These are phyloP conservation scores for Ceryle rudis DNA, from an alignment of 2,797 vertebrate genomes.

Conservation along the genomic window DNA sequence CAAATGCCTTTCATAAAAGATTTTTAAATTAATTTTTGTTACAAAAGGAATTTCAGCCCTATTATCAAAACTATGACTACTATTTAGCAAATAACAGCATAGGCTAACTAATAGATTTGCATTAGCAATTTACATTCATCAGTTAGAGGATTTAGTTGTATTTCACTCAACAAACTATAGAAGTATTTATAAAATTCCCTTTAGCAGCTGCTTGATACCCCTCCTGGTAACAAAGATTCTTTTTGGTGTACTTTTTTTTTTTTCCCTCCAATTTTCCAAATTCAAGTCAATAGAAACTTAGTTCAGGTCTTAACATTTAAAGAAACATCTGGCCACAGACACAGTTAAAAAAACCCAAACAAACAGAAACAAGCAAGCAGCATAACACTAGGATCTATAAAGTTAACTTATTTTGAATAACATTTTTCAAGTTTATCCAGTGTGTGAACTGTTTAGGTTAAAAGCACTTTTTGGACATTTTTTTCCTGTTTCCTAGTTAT, in stretches of 20 bases:
- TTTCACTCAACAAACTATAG: not conserved
- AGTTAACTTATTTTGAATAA: not conserved
- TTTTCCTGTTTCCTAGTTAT: not conserved
- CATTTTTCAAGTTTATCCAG: not conserved
- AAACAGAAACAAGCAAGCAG: not conserved
- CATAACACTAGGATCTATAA: not conserved
- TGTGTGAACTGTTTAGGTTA: not conserved
- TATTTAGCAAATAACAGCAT: not conserved
- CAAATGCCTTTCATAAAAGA: not conserved
- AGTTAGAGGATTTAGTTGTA: not conserved
- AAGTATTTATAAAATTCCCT: fast-evolving
- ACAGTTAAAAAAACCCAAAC: not conserved
- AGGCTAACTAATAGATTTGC: not conserved
- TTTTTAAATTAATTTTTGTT: not conserved
- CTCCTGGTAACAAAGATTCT: not conserved
- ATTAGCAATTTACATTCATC: not conserved
- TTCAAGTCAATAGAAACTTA: not conserved
- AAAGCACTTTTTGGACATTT: not conserved
- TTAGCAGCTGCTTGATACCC: not conserved
- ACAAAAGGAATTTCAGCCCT: not conserved
- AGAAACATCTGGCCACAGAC: not conserved
- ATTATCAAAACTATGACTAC: not conserved
- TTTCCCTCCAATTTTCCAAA: not conserved
- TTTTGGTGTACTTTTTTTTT: not conserved
- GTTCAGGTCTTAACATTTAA: not conserved